Base-by-base conservation (phyloP, 1,140 invertebrate species). In the Sarcophaga peregrina region DNA sequence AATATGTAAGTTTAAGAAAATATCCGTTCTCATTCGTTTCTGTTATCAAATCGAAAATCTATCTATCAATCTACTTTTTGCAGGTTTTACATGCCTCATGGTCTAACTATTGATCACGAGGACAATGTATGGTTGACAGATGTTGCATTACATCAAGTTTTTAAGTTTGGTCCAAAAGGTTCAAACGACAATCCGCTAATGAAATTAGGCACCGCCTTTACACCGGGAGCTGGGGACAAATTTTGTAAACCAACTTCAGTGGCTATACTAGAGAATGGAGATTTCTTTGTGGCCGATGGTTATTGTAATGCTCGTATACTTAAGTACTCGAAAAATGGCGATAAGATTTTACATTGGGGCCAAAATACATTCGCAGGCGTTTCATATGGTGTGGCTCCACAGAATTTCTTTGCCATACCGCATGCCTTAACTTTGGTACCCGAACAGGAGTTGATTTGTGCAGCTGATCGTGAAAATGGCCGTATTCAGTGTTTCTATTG, bases 221-320 rank as follows among this genome's bases (percentile, higher is more conserved):
- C 93, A 25, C 97, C 97, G 5, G 97, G 97, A 80, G 93, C 92
- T 83, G 95, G 95, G 85, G 91, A 94, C 73, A 95, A 96, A 87
- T 98, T 98, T 91, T 99, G 98, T 90, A 98, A 99, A 90, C 98
- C 98, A 10, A 96, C 97, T 8, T 95, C 96, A 8, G 96, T 98
- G 3, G 97, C 97, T 46, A 96, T 97, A 9, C 91, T 96, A 25
- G 90, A 92, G 8, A 94, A 94, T 86, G 97, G 96, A 0, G 94
- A 97, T 82, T 97, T 99, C 90, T 99, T 97, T 90, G 96, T 99
- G 0, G 94, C 97, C 11, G 98, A 99, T 91, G 96, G 96, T 11
- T 99, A 99, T 88, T 99, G 98, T 88, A 99, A 99, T 91, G 94
- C 95, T 4, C 92, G 98, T 84, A 94, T 99, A 46, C 92, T 99